A percentile compares a stretch with the other conserved stretches of the same genome.
Evolutionary conservation across 2,888 invertebrate species (phyloP).

Genomic region (Tachina lurida): DNA sequence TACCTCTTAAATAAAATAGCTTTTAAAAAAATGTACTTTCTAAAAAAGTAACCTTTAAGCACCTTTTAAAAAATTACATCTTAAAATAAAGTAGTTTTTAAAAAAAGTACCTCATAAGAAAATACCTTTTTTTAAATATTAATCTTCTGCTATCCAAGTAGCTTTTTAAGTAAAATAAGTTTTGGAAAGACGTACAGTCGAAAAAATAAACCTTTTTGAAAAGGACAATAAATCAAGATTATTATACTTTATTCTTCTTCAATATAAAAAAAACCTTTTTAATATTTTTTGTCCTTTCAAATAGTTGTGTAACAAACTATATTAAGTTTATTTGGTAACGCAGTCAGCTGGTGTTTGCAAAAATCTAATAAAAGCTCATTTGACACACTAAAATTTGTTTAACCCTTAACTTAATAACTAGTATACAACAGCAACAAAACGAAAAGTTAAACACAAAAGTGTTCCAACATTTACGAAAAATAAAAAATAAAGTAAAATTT

Average conservation of each 20-base stretch:
- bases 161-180: too few species aligned
- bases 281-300: neutral
- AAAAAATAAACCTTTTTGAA: too few species aligned
- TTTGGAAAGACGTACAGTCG: too few species aligned
- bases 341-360: constrained; percentile 9
- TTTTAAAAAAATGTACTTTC: too few species aligned
- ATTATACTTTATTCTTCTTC: neutral
- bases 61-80: neutral
- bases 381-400: neutral
- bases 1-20: too few species aligned
- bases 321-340: neutral
- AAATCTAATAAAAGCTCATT: neutral
- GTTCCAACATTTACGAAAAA: too few species aligned
- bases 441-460: neutral
- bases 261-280: too few species aligned
- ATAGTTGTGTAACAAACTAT: too few species aligned
- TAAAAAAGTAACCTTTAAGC: too few species aligned
- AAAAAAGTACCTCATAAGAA: neutral
- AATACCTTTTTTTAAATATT: neutral
- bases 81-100: neutral
- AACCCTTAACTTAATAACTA: constrained; percentile 1
- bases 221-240: too few species aligned
- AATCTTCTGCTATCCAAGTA: neutral
- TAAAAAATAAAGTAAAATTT: too few species aligned
- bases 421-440: neutral